Percentiles rank a stretch among this genome's conserved stretches.
These are phyloP conservation scores for Metopia argyrocephala DNA, from an alignment of 2,888 invertebrate species.

Conservation along the genomic window DNA sequence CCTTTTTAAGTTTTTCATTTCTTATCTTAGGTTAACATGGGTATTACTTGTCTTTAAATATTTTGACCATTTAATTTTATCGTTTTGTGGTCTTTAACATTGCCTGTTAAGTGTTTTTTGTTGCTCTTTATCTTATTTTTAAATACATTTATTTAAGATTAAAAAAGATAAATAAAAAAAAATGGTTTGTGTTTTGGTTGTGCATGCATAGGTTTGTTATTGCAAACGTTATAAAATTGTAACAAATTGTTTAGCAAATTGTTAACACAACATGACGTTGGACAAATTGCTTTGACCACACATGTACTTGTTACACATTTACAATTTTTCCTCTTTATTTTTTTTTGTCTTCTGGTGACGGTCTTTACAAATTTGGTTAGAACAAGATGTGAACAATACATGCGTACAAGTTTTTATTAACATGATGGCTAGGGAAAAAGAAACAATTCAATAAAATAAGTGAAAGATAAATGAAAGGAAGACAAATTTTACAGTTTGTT, in stretches of 20 bases:
- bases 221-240: constrained; percentile 49
- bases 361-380: constrained; percentile 51
- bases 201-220: background rate
- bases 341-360: background rate
- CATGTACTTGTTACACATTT: constrained; percentile 64
- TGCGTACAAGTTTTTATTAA: constrained; percentile 27
- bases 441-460: background rate
- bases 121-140: constrained; percentile 18
- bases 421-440: background rate
- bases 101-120: constrained; percentile 16
- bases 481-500: no score
- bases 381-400: constrained; percentile 49
- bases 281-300: constrained; percentile 64
- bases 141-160: no score
- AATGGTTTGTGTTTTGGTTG: constrained; percentile 24
- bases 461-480: background rate
- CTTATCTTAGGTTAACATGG: constrained; percentile 45
- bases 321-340: background rate
- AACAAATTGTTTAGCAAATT: constrained; percentile 64
- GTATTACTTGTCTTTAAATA: constrained; percentile 50
- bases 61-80: constrained; percentile 51
- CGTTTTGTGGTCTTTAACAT: constrained; percentile 13
- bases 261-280: constrained; percentile 63
- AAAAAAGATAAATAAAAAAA: constrained; percentile 12
- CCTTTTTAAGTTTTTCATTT: constrained; percentile 26